Conservation (phyloP, 2,797 vertebrate species). For the Sarcophilus harrisii region DNA sequence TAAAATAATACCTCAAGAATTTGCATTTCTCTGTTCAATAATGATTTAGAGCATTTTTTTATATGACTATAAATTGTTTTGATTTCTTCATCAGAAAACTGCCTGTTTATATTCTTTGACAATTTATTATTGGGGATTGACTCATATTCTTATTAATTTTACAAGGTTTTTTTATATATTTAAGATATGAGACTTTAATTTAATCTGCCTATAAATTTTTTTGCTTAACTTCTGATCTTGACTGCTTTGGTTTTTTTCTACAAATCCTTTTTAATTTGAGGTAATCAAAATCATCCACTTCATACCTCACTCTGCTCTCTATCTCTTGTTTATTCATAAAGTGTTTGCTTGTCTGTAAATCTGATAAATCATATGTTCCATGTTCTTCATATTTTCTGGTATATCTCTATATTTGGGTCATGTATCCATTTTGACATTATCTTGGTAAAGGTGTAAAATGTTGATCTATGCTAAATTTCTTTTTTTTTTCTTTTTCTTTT, state of each 20-base stretch:
- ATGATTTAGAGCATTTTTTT: too few species aligned
- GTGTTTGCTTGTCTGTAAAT: neutral
- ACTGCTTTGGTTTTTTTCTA: neutral
- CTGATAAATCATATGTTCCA: neutral
- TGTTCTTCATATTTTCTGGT: neutral
- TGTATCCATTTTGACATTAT: neutral
- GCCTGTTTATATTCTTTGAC: too few species aligned
- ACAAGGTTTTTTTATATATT: too few species aligned
- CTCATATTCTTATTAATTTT: too few species aligned
- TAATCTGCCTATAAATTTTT: neutral
- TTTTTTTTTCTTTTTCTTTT: too few species aligned
- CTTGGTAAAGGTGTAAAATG: neutral
- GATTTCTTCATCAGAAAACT: too few species aligned
- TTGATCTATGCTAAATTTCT: neutral
- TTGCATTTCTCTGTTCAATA: too few species aligned
- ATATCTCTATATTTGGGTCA: neutral
- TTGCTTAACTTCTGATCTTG: neutral
- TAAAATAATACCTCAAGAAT: too few species aligned
- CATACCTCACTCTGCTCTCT: neutral
- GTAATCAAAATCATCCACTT: neutral
- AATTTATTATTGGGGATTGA: too few species aligned
- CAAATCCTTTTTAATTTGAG: neutral
- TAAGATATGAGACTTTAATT: too few species aligned
- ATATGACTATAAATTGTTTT: too few species aligned
- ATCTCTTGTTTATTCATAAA: neutral